phyloP scores from a whole-genome alignment of 2,888 invertebrate species.

The Podotricha telesiphe region DNA sequence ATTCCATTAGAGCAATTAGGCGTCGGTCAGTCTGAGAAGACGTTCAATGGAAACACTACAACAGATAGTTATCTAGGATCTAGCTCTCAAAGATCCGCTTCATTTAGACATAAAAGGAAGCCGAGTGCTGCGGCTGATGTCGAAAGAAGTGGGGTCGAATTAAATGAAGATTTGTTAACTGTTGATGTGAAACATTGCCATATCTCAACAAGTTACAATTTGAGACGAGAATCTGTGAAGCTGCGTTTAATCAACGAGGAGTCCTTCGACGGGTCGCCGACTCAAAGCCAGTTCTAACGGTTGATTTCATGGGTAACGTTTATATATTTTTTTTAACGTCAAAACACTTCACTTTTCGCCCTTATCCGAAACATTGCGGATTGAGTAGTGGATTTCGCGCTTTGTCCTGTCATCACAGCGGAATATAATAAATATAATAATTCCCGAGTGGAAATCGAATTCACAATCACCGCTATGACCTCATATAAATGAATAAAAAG shows the following conservation, averaged over 20 bases:
- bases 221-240: slow-evolving; percentile 76
- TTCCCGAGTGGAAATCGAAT: no score
- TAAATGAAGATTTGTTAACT: slow-evolving; percentile 72
- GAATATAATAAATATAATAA: no score
- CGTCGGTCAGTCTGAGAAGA: slow-evolving; percentile 86
- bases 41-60: slow-evolving; percentile 90
- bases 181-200: slow-evolving; percentile 80
- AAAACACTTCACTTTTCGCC: no score
- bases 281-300: slow-evolving; percentile 80
- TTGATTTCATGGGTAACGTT: slow-evolving; percentile 67
- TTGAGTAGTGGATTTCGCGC: no score
- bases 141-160: slow-evolving; percentile 80
- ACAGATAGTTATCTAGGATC: slow-evolving; percentile 85
- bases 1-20: slow-evolving; percentile 80
- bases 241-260: slow-evolving; percentile 77
- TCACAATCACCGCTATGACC: no score
- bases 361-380: no score
- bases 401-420: no score
- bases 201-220: slow-evolving; percentile 77
- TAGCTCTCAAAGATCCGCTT: slow-evolving; percentile 80
- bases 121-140: slow-evolving; percentile 85
- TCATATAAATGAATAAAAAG: no score
- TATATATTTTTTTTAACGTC: no score
- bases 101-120: slow-evolving; percentile 81
- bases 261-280: slow-evolving; percentile 71